Percentiles rank a stretch among this genome's conserved stretches.
These are phyloP conservation scores for Heterodera schachtii DNA, from an alignment of 1,140 invertebrate genomes.

Conservation along the genomic window DNA sequence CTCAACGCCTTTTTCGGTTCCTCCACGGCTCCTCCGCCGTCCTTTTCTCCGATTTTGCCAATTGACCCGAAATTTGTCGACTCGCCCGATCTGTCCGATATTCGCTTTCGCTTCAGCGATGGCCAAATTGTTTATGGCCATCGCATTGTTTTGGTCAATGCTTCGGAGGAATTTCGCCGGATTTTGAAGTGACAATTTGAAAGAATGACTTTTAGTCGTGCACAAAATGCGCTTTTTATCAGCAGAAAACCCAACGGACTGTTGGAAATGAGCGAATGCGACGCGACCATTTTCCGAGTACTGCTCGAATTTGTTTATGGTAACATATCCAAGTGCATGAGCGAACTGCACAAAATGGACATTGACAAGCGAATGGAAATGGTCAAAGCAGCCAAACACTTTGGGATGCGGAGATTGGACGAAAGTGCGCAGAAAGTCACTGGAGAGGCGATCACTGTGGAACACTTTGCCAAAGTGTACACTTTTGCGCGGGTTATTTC, in stretches of 20 bases:
- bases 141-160: constrained; percentile 40
- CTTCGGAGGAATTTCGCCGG: constrained; percentile 27
- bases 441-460: neutral
- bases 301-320: constrained; percentile 27
- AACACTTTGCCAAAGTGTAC: neutral
- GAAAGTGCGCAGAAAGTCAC: neutral
- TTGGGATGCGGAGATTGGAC: constrained; percentile 10
- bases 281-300: constrained; percentile 11
- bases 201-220: neutral
- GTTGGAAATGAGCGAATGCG: constrained; percentile 2
- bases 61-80: constrained; percentile 40
- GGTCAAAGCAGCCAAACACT: neutral
- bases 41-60: neutral
- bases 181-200: constrained; percentile 27
- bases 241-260: constrained; percentile 13
- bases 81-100: constrained; percentile 34
- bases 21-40: neutral
- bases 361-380: neutral
- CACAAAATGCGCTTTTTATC: neutral
- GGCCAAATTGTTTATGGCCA: constrained; percentile 34
- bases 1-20: neutral
- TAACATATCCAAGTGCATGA: constrained; percentile 4
- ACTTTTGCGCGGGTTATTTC: constrained; percentile 6
- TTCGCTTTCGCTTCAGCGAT: constrained; percentile 27
- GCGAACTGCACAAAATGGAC: neutral